These are phyloP conservation scores for Chrysogorgia sp. DNA, from an alignment of 92 coral and sea anemone species.

Conservation along the genomic window DNA sequence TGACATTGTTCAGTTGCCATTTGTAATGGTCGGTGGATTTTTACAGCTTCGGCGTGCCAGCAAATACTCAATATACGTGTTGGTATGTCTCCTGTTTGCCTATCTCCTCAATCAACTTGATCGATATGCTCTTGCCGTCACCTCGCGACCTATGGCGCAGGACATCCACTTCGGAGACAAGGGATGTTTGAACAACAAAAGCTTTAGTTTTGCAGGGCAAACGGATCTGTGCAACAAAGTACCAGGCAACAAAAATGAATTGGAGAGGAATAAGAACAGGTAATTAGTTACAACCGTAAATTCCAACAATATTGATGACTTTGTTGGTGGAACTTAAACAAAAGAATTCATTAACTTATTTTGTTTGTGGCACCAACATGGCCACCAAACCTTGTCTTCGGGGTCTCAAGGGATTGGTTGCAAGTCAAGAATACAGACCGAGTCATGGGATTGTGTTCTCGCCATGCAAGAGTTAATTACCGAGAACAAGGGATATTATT, in stretches of 20 bases:
- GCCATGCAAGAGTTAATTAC: neutral
- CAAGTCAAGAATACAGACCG: too few species aligned
- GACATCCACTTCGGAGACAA: slow-evolving; percentile 94
- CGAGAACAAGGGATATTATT: too few species aligned
- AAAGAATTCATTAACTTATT: too few species aligned
- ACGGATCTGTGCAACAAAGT: slow-evolving; percentile 81
- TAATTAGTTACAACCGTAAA: slow-evolving; percentile 47
- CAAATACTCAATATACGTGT: slow-evolving; percentile 79
- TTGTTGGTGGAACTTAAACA: too few species aligned
- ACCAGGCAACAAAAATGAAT: slow-evolving; percentile 53
- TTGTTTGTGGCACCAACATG: too few species aligned
- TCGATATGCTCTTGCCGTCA: slow-evolving; percentile 83
- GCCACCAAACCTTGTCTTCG: too few species aligned
- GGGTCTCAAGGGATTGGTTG: too few species aligned
- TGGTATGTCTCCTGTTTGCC: slow-evolving; percentile 70
- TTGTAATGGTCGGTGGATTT: slow-evolving; percentile 66
- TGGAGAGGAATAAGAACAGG: slow-evolving; percentile 81
- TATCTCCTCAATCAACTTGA: slow-evolving; percentile 92
- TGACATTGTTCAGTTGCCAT: neutral
- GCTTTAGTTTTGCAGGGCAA: slow-evolving; percentile 56
- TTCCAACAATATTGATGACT: too few species aligned
- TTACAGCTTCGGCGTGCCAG: slow-evolving; percentile 72
- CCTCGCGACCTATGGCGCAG: slow-evolving; percentile 95
- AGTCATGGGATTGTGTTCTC: too few species aligned
- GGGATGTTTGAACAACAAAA: slow-evolving; percentile 82